Percentiles rank a stretch among this genome's conserved stretches.
These are phyloP conservation scores for Plestiodon gilberti DNA, from an alignment of 2,113 vertebrate species.

Conservation along the genomic window DNA sequence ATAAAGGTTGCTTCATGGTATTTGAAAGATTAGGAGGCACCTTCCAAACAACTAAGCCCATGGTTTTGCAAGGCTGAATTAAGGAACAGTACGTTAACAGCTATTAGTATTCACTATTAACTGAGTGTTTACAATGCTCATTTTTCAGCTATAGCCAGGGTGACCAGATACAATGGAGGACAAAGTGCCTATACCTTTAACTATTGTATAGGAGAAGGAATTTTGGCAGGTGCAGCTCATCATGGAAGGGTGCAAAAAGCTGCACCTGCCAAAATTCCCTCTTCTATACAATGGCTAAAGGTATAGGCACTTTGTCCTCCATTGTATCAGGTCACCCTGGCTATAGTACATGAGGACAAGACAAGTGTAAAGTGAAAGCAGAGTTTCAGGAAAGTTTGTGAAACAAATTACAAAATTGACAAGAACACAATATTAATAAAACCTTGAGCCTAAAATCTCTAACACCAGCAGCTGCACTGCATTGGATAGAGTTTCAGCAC, in stretches of 20 bases:
- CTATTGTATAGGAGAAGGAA: too few species aligned
- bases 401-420: background rate
- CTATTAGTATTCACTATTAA: conserved; percentile 20
- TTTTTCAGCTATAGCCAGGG: too few species aligned
- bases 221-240: too few species aligned
- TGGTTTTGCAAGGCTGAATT: background rate
- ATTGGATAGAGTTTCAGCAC: conserved; percentile 7
- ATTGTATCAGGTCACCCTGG: too few species aligned
- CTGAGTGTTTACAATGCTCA: background rate
- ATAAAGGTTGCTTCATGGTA: background rate
- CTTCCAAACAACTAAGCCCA: background rate
- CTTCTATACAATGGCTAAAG: too few species aligned
- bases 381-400: background rate
- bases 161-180: too few species aligned
- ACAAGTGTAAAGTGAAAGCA: background rate
- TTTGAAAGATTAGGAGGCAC: background rate
- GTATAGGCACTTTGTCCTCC: too few species aligned
- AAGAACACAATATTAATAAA: conserved; percentile 4
- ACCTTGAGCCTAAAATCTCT: conserved; percentile 21
- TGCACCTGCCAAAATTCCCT: too few species aligned
- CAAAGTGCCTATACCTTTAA: too few species aligned
- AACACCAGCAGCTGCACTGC: conserved; percentile 30
- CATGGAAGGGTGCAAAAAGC: too few species aligned
- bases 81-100: background rate
- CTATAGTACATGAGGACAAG: background rate